Evolutionary conservation across 2,113 vertebrate species (phyloP), one percentile per base, ranked within the genome.

Genomic region (Malaclemys terrapin): DNA sequence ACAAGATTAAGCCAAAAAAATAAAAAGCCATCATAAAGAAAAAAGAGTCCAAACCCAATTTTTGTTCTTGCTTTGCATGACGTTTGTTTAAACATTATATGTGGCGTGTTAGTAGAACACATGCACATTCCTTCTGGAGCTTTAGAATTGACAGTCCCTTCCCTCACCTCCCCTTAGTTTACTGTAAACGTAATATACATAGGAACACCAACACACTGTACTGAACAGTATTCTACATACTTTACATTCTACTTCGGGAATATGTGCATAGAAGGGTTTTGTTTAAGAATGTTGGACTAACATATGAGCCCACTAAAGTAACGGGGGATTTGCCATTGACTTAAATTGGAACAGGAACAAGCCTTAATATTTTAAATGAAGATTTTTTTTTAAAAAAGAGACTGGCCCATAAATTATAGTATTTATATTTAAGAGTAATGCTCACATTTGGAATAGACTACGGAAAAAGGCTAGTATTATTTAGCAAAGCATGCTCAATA

Each of bases 281-380:
- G 83, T 93, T 93, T 89, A 94, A 91, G 38, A 65, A n/a, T 35
- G 31, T 65, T 65, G 31, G 62, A 35, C 17, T 69, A 35, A 69
- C 8, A 5, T 69, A 57, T 24, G 56, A 57, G 56, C 56, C 62
- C 62, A 69, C 62, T 35, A n/a, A 69, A n/a, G 62, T 69, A 69
- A n/a, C 4, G 8, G 62, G 35, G 2, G 62, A n/a, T 35, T 35
- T 69, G 35, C 69, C 31, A 75, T 75, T 75, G 38, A 24, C 22
- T 72, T 72, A 11, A 96, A 88, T 82, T 89, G 20, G 10, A 57
- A 76, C 59, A 80, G 91, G 31, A 25, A 80, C 16, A 76, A 3
- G 5, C 57, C 5, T 92, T 35, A 88, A 88, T 69, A 80, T 84
- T 93, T 84, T 65, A 59, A 91, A 72, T 25, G 38, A 91, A 52